phyloP scores from a whole-genome alignment of 2,888 invertebrate genomes.

The Drosophila basisetae region DNA sequence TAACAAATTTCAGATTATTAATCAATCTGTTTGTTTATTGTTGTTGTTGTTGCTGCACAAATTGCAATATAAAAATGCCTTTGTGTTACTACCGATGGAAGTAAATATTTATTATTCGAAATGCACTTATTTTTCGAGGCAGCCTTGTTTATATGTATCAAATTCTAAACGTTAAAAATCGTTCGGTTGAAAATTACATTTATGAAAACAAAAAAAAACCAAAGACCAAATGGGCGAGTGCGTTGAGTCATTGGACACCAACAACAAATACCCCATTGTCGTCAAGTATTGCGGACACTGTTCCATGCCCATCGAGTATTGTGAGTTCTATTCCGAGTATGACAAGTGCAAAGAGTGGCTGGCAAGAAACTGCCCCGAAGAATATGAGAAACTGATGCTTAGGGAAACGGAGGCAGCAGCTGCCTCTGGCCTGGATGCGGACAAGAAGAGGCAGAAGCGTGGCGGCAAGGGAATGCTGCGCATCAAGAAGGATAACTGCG shows the following conservation, averaged over 20 bases:
- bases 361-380: constrained; percentile 40
- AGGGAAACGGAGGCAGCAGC: constrained; percentile 7
- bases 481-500: constrained; percentile 24
- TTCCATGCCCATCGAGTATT: constrained; percentile 52
- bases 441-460: constrained; percentile 48
- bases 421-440: constrained; percentile 8
- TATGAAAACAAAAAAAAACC: constrained; percentile 12
- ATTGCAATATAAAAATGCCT: constrained; percentile 1
- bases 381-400: constrained; percentile 30
- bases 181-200: constrained; percentile 33
- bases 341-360: constrained; percentile 57
- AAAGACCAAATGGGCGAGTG: not conserved
- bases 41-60: not conserved
- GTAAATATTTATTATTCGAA: not conserved
- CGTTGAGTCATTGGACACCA: not conserved
- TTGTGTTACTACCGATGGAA: not conserved
- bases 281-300: constrained; percentile 54
- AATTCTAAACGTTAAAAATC: constrained; percentile 5
- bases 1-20: not conserved
- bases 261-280: constrained; percentile 41
- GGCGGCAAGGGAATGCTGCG: constrained; percentile 46
- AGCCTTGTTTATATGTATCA: constrained; percentile 9
- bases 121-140: not conserved
- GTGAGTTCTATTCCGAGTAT: constrained; percentile 48
- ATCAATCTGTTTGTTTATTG: not conserved